A percentile compares a stretch with the other conserved stretches of the same genome.
Conservation (phyloP, 2,797 vertebrate species). For the Arrhamphus sclerolepis region DNA sequence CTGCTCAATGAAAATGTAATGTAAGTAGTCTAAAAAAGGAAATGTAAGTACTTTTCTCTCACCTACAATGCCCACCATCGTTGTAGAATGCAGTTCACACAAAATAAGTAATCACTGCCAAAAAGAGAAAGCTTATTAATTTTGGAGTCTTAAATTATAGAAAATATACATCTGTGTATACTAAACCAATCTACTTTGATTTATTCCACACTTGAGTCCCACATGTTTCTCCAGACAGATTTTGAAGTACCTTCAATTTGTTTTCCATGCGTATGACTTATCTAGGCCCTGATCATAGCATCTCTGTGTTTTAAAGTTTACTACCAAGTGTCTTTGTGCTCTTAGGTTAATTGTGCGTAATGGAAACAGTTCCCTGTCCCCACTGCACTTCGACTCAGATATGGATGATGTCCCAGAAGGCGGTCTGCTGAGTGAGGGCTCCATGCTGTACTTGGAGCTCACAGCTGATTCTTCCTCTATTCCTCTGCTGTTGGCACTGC, state of each 20-base stretch:
- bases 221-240: background rate
- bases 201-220: background rate
- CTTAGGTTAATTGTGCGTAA: slow-evolving; percentile 88
- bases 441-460: slow-evolving; percentile 89
- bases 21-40: no score
- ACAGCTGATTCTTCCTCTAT: slow-evolving; percentile 89
- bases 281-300: background rate
- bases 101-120: no score
- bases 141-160: no score
- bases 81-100: no score
- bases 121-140: no score
- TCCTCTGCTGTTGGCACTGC: slow-evolving; percentile 88
- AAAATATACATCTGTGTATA: background rate
- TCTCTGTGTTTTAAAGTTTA: background rate
- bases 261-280: background rate
- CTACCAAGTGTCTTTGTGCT: background rate
- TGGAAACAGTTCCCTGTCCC: slow-evolving; percentile 85
- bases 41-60: no score
- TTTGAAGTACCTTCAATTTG: background rate
- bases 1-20: no score
- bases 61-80: no score
- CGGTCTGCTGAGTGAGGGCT: slow-evolving; percentile 88
- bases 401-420: slow-evolving; percentile 91
- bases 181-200: background rate
- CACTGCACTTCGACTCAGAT: slow-evolving; percentile 89